Evolutionary conservation across 2,888 invertebrate genomes (phyloP), one percentile per base, ranked within the genome.

Genomic region (Zhengitettix transpicula): DNA sequence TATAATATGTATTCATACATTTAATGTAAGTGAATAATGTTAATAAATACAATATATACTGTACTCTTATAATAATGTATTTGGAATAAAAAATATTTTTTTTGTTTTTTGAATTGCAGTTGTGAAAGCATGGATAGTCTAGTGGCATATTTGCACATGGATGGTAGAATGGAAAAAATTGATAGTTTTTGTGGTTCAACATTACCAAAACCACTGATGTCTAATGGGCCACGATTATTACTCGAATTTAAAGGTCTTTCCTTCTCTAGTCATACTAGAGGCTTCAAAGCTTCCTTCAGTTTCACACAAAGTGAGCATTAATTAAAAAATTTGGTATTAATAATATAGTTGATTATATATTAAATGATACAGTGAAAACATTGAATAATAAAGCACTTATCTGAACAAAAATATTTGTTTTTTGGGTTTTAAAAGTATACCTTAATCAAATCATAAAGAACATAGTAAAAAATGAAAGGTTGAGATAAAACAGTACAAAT

Each of bases 191-290:
- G 97, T 71, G 94, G 92, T 9, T 80, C 79, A 47, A 82, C 83
- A 64, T 73, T 86, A 57, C 93, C 95, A 1, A 85, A 87, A 65
- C 90, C 91, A 60, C 79, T 96, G 65, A 96, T 97, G 95, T 95
- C 95, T 60, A 90, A 87, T 70, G 90, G 91, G 52, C 87, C 89
- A 57, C 81, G 87, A 68, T 77, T 97, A 69, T 83, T 88, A 70
- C 75, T 96, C 59, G 90, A 92, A 73, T 94, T 95, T 71, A 80
- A 83, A 62, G 89, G 90, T 56, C 79, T 83, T 58, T 78, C 81
- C 67, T 85, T 87, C n/a, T 86, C 88, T 40, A 81, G 86, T 67
- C 82, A 84, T 67, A 83, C 86, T 56, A 83, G 86, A 69, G 94
- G 94, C 64, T 94, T 94, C 74, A 87, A 86, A 71, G 91, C 93